Percentiles rank a stretch among this genome's conserved stretches.
Evolutionary conservation across 2,797 vertebrate species (phyloP).

Genomic region (Ataeniobius toweri): DNA sequence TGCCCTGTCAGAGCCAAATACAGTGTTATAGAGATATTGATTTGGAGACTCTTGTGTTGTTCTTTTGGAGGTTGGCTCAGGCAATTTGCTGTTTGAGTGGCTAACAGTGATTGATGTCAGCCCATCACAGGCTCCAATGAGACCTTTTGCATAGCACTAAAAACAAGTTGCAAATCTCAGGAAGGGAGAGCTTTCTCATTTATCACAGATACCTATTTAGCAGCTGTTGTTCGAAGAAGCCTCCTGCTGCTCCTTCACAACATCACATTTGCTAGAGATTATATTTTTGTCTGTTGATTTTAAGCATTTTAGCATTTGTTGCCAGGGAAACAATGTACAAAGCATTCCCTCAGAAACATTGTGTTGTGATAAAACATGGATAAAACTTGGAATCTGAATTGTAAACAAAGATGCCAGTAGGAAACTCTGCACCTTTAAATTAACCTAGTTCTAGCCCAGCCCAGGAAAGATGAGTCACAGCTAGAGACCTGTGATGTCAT

Average conservation of each 20-base stretch:
- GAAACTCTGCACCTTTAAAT: too few species aligned
- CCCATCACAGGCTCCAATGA: slow-evolving; percentile 12
- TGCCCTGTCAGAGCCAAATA: slow-evolving; percentile 1
- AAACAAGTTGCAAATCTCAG: slow-evolving; percentile 18
- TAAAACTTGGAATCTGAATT: too few species aligned
- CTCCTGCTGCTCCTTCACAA: neutral
- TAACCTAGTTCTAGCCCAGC: too few species aligned
- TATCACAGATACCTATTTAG: slow-evolving; percentile 15
- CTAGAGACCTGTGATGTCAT: too few species aligned
- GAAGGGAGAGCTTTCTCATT: slow-evolving; percentile 6
- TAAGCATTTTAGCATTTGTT: neutral
- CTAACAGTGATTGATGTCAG: slow-evolving; percentile 14
- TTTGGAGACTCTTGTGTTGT: slow-evolving; percentile 8
- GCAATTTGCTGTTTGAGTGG: slow-evolving; percentile 6
- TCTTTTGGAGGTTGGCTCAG: neutral
- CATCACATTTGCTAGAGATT: neutral
- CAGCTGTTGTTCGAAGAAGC: slow-evolving; percentile 7
- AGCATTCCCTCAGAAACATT: neutral
- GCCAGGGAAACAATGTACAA: neutral
- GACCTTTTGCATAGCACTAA: slow-evolving; percentile 10
- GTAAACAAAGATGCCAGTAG: too few species aligned
- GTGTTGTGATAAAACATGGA: too few species aligned
- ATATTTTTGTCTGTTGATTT: neutral
- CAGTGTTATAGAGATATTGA: slow-evolving; percentile 2
- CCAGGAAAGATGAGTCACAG: too few species aligned